Evolutionary conservation across 1,140 invertebrate species (phyloP).

Genomic region (Drosophila chauvacae): DNA sequence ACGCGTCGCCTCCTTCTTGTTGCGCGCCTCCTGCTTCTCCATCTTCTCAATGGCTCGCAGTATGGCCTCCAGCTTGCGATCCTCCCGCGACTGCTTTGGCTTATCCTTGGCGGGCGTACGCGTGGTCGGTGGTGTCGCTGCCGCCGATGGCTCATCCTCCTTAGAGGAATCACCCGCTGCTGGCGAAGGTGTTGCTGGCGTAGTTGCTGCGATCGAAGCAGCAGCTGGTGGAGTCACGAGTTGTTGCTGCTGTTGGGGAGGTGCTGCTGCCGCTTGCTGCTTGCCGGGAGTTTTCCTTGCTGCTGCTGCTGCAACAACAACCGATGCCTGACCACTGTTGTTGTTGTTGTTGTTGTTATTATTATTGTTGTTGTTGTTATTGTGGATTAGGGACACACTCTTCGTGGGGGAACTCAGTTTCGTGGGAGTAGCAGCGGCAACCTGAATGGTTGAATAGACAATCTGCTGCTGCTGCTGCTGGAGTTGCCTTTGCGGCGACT

Average conservation of each 20-base stretch:
- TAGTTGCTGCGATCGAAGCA: background rate
- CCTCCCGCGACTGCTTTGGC: slow-evolving; percentile 91
- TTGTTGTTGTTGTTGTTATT: background rate
- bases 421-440: slow-evolving; percentile 1
- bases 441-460: slow-evolving; percentile 17
- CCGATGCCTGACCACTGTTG: background rate
- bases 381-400: slow-evolving; percentile 16
- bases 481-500: slow-evolving; percentile 14
- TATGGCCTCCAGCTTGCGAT: slow-evolving; percentile 97
- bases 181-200: slow-evolving; percentile 25
- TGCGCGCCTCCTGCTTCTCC: slow-evolving; percentile 90
- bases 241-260: slow-evolving; percentile 15
- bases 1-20: slow-evolving; percentile 86
- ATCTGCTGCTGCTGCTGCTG: slow-evolving; percentile 21
- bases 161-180: slow-evolving; percentile 13
- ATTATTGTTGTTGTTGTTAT: slow-evolving; percentile 33
- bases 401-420: slow-evolving; percentile 31
- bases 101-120: slow-evolving; percentile 66
- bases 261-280: slow-evolving; percentile 3
- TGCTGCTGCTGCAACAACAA: slow-evolving; percentile 10
- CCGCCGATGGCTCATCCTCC: slow-evolving; percentile 21
- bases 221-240: slow-evolving; percentile 22
- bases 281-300: slow-evolving; percentile 50
- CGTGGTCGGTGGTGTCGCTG: slow-evolving; percentile 40
- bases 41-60: slow-evolving; percentile 95